Percentiles rank a stretch among this genome's conserved stretches.
Evolutionary conservation across 2,888 invertebrate species (phyloP).

Genomic region (Drosophila meridiana): DNA sequence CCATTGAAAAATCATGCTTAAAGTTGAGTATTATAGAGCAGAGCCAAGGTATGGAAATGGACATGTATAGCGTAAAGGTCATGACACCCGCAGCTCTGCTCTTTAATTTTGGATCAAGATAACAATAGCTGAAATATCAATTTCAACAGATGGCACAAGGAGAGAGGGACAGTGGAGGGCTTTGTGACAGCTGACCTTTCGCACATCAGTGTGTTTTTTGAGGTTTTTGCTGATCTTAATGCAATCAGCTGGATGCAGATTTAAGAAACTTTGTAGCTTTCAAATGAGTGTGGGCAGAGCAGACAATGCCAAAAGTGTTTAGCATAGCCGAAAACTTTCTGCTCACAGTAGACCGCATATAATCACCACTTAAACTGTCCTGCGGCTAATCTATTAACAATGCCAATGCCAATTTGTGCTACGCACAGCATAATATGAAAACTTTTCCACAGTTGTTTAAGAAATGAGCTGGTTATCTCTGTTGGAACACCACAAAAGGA

Average conservation of each 20-base stretch:
- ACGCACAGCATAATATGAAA: slow-evolving; percentile 23
- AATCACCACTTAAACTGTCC: slow-evolving; percentile 43
- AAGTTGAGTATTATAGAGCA: neutral
- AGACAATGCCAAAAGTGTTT: slow-evolving; percentile 13
- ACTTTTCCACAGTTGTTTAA: slow-evolving; percentile 31
- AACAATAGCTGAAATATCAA: neutral
- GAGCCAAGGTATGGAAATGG: neutral
- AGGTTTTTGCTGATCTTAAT: neutral
- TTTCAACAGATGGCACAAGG: neutral
- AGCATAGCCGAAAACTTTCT: slow-evolving; percentile 21
- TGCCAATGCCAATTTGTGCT: slow-evolving; percentile 24
- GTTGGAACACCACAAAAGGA: neutral
- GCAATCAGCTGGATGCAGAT: slow-evolving; percentile 9
- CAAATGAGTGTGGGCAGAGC: slow-evolving; percentile 4
- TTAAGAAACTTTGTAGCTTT: slow-evolving; percentile 2
- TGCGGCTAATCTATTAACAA: slow-evolving; percentile 44
- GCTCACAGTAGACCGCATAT: slow-evolving; percentile 23
- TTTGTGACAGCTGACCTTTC: neutral
- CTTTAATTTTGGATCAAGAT: neutral
- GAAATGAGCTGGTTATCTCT: neutral
- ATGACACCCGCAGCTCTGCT: neutral
- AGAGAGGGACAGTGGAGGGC: too few relatives aligned
- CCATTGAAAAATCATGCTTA: neutral
- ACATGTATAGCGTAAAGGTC: neutral
- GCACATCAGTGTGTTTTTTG: neutral